Percentiles rank a stretch among this genome's conserved stretches.
Conservation (phyloP, 2,888 invertebrate genomes). For the Scelioninae gen. 1 region DNA sequence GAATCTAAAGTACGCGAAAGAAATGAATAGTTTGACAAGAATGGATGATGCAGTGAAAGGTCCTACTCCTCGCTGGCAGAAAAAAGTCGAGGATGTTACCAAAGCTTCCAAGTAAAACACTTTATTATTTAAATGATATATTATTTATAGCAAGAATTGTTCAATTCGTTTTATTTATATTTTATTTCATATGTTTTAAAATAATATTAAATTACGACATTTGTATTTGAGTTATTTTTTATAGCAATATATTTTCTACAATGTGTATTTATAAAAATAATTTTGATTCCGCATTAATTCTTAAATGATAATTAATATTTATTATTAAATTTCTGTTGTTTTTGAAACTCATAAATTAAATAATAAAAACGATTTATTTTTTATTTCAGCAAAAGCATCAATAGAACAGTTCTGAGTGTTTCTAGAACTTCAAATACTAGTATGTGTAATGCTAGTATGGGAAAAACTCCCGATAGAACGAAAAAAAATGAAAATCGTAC, state of each 20-base stretch:
- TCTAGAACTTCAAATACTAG: constrained; percentile 79
- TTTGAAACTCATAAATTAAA: neutral
- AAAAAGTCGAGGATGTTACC: constrained; percentile 87
- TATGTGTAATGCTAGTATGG: constrained; percentile 75
- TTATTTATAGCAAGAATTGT: no score
- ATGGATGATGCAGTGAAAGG: constrained; percentile 93
- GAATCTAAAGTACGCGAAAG: constrained; percentile 92
- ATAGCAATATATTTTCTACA: no score
- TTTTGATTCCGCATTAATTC: no score
- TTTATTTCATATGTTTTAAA: no score
- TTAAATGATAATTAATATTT: no score
- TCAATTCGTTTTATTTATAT: no score
- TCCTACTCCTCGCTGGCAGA: constrained; percentile 92
- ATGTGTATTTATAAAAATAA: no score
- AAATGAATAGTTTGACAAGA: constrained; percentile 90
- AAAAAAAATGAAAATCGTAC: constrained; percentile 85
- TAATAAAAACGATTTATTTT: neutral
- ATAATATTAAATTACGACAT: no score
- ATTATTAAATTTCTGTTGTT: no score
- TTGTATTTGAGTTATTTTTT: no score
- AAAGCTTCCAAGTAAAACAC: constrained; percentile 82
- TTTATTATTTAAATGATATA: no score
- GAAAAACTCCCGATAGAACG: constrained; percentile 87
- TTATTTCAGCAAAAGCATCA: neutral
- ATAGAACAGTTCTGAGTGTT: constrained; percentile 85